Conservation (phyloP, 2,113 vertebrate species). For the Tenebrosternarchus preto region DNA sequence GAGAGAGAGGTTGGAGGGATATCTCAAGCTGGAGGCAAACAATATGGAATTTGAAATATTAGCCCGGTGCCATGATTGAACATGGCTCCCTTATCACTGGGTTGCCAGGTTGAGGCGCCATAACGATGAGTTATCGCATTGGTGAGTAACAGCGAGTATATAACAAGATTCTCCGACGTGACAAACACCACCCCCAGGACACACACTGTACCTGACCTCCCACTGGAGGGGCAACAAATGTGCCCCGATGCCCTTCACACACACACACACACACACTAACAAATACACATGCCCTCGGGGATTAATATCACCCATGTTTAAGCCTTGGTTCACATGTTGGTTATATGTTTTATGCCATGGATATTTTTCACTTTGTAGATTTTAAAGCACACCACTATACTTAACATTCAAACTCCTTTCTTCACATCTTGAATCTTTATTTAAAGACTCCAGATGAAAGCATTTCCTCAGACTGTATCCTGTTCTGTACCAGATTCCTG, state of each 20-base stretch:
- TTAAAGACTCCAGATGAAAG: background rate
- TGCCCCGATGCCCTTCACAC: constrained; percentile 52
- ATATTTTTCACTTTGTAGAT: background rate
- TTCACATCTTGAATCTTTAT: too few species aligned
- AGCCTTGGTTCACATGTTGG: constrained; percentile 6
- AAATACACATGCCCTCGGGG: background rate
- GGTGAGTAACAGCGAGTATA: constrained; percentile 74
- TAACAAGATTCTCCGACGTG: constrained; percentile 77
- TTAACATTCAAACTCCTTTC: too few species aligned
- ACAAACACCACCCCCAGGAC: constrained; percentile 76
- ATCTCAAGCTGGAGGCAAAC: constrained; percentile 71
- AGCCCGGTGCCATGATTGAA: constrained; percentile 76
- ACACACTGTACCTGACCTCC: constrained; percentile 62
- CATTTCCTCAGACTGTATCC: background rate
- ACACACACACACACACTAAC: constrained; percentile 31
- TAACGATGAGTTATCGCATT: constrained; percentile 80
- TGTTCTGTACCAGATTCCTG: background rate
- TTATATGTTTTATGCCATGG: constrained; percentile 15
- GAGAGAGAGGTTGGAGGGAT: constrained; percentile 36
- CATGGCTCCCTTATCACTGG: constrained; percentile 78
- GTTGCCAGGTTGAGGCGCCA: constrained; percentile 77
- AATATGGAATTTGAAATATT: constrained; percentile 82
- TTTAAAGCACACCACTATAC: background rate
- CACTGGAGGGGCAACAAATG: constrained; percentile 67
- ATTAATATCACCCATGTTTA: constrained; percentile 31